Conservation (phyloP, 35 echinoderm and acorn worm species). For the Ophioderma brevispina region DNA sequence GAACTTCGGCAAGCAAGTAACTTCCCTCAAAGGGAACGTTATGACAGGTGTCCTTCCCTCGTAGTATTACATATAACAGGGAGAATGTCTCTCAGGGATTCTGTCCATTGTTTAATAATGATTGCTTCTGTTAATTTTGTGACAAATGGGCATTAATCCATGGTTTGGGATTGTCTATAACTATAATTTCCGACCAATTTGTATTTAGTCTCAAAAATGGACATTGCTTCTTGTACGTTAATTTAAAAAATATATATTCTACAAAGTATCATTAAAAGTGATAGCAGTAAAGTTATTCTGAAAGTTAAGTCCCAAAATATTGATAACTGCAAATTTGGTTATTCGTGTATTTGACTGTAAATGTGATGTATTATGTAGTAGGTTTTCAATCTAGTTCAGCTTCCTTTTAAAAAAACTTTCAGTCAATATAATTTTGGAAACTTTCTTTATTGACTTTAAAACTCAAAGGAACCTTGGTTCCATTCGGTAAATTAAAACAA, state of each 20-base stretch:
- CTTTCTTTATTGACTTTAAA: no score
- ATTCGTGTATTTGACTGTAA: not conserved
- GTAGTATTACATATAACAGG: constrained; percentile 1
- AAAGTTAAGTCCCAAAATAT: not conserved
- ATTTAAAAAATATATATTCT: no score
- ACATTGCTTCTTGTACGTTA: not conserved
- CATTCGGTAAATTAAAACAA: no score
- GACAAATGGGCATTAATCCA: not conserved
- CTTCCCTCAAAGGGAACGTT: not conserved
- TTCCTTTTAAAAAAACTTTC: no score
- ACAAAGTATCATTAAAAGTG: not conserved
- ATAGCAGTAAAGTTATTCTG: not conserved
- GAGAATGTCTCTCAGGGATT: constrained; percentile 8
- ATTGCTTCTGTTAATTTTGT: not conserved
- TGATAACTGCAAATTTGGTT: not conserved
- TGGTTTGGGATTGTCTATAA: not conserved
- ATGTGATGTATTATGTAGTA: constrained; percentile 7
- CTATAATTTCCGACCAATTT: not conserved
- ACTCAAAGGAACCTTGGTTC: no score
- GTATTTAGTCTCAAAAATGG: not conserved
- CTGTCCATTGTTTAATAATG: not conserved
- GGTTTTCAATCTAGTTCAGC: not conserved
- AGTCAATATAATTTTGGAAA: no score
- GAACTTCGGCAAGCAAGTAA: not conserved
- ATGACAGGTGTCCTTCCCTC: not conserved